Conservation (phyloP, 1,140 invertebrate genomes). For the Aphis gossypii region DNA sequence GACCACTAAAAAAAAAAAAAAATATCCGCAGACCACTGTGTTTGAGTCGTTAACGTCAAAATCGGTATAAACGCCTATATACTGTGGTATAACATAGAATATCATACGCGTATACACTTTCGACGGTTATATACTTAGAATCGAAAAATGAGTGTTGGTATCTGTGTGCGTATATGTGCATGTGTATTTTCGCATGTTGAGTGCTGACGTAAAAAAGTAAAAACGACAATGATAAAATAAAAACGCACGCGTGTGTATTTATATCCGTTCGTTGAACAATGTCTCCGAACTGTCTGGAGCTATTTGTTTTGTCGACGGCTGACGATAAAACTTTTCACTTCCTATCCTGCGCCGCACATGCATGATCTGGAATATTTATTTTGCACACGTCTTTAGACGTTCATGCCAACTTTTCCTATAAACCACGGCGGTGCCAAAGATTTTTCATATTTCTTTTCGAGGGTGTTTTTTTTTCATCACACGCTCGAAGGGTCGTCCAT, state of each 20-base stretch:
- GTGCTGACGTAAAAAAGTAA: constrained; percentile 22
- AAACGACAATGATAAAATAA: not conserved
- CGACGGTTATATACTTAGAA: not conserved
- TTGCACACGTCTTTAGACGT: constrained; percentile 4
- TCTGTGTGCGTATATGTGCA: not conserved
- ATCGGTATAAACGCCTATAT: constrained; percentile 3
- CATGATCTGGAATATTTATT: constrained; percentile 38
- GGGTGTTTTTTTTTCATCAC: not conserved
- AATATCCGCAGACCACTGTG: not conserved
- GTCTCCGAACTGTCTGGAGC: constrained; percentile 39
- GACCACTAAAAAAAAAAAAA: not conserved
- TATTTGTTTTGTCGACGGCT: constrained; percentile 42
- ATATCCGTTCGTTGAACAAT: constrained; percentile 41
- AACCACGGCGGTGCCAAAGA: constrained; percentile 26
- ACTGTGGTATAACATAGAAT: not conserved
- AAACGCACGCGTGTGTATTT: not conserved
- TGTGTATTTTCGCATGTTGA: not conserved
- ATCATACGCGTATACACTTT: not conserved
- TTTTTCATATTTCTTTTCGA: constrained; percentile 39
- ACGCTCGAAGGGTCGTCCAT: not conserved
- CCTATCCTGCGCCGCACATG: not conserved
- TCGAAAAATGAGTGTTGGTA: not conserved
- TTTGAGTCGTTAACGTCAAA: constrained; percentile 47
- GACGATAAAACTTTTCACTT: constrained; percentile 43
- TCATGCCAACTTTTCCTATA: constrained; percentile 34